These are phyloP conservation scores for Papilio glaucus DNA, from an alignment of 1,140 invertebrate species.

Conservation along the genomic window DNA sequence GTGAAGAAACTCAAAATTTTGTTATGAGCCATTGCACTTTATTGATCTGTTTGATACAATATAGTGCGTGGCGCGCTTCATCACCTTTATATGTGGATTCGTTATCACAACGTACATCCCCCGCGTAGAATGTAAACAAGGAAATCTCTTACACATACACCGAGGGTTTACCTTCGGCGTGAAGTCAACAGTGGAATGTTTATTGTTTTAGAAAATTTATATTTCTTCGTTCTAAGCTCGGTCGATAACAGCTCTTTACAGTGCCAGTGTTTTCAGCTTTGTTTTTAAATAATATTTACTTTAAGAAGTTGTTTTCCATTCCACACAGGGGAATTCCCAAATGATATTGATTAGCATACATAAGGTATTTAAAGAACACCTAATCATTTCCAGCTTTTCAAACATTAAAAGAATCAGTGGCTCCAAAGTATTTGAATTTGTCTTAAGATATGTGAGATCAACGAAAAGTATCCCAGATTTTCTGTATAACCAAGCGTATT, in stretches of 20 bases:
- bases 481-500: too few relatives aligned
- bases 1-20: slow-evolving; percentile 30
- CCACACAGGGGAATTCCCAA: background rate
- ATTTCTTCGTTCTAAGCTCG: background rate
- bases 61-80: background rate
- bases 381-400: too few relatives aligned
- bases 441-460: background rate
- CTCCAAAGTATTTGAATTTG: background rate
- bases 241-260: background rate
- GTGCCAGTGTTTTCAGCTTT: background rate
- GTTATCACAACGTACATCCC: slow-evolving; percentile 44
- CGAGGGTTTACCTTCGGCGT: slow-evolving; percentile 44
- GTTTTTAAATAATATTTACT: background rate
- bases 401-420: background rate
- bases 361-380: background rate
- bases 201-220: slow-evolving; percentile 40
- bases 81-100: slow-evolving; percentile 45
- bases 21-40: slow-evolving; percentile 39
- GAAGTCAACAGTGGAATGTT: slow-evolving; percentile 45
- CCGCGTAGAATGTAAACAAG: slow-evolving; percentile 45
- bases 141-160: slow-evolving; percentile 38
- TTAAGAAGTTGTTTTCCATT: background rate
- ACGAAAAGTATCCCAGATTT: background rate
- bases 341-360: too few relatives aligned
- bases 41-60: background rate